Evolutionary conservation across 1,140 invertebrate genomes (phyloP).

Genomic region (Drosophila seguyi): DNA sequence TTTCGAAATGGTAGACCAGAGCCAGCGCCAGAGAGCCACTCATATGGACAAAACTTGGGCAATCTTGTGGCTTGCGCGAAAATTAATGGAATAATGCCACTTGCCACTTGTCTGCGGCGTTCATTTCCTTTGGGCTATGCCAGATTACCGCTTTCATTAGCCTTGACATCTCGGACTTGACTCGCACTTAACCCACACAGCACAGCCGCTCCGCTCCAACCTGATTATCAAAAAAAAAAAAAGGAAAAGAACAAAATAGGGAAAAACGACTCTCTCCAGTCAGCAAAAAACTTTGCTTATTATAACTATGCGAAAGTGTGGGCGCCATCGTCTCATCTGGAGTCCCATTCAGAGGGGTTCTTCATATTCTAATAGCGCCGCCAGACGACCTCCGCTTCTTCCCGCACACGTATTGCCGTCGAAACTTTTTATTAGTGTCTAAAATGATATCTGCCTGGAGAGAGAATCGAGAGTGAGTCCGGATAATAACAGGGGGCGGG

Average conservation of each 20-base stretch:
- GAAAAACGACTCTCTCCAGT: conserved; percentile 23
- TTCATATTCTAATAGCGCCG: conserved; percentile 65
- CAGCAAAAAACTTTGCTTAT: conserved; percentile 76
- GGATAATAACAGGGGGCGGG: conserved; percentile 13
- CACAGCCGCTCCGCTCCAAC: too few relatives aligned
- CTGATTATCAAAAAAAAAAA: conserved; percentile 26
- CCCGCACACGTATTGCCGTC: conserved; percentile 71
- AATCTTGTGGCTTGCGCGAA: conserved; percentile 7
- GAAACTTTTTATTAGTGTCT: conserved; percentile 80
- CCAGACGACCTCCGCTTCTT: not conserved
- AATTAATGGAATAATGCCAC: conserved; percentile 35
- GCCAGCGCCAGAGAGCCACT: not conserved
- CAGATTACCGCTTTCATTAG: conserved; percentile 70
- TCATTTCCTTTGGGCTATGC: conserved; percentile 31
- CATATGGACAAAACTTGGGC: conserved; percentile 8
- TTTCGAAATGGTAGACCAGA: conserved; percentile 3
- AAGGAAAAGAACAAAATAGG: conserved; percentile 3
- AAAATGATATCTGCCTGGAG: conserved; percentile 35
- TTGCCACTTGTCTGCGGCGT: not conserved
- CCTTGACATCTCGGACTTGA: conserved; percentile 65
- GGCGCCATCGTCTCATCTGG: conserved; percentile 30
- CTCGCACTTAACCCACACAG: conserved; percentile 47
- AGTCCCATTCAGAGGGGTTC: conserved; percentile 29
- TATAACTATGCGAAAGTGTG: conserved; percentile 78
- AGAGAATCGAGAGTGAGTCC: conserved; percentile 7